Evolutionary conservation across 2,113 vertebrate genomes (phyloP), one percentile per base, ranked within the genome.

Genomic region (Zapornia atra): DNA sequence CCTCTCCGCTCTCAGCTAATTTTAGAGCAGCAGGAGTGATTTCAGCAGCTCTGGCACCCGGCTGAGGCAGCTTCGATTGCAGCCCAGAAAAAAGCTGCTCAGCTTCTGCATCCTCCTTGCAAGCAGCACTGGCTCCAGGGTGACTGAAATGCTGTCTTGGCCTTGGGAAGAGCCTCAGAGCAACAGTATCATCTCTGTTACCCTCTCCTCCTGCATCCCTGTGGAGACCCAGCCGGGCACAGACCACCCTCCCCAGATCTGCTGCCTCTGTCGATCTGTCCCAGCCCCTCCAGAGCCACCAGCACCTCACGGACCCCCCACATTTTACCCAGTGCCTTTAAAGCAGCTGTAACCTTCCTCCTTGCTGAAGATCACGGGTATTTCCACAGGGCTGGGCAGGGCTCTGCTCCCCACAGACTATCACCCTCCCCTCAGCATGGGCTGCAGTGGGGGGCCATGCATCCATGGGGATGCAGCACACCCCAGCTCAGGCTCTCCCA

Each of bases 381-480:
- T 61, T 42, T 70, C 56, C 72, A 86, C 44, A 42, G 54, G 70
- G 53, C 59, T 3, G 4, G 70, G 61, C 65, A 60, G 66, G 51
- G 77, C 59, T 50, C 36, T 10, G 40, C 56, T 88, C 56, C 60
- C 48, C 84, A 6, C 44, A 10, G 36, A 42, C 18, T 36, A 12
- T 15, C 53, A 10, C 15, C n/a, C 44, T 11, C 38, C 53, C 25
- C 44, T 53, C 5, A 0, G 18, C 5, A 3, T 34, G 57, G 15
- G 42, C 21, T 77, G 42, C 18, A 1, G 1, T 1, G 22, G 28
- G 29, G 53, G 38, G 3, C 46, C 0, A 2, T 4, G 64, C 48
- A 46, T 28, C 75, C 75, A 2, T 17, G 48, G 69, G 82, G 63
- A 69, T 31, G 57, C 64, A 10, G 60, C 40, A 10, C 53, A 29